A percentile compares a stretch with the other conserved stretches of the same genome.
Evolutionary conservation across 2,888 invertebrate genomes (phyloP).

Genomic region (Petrophora chlorosata): DNA sequence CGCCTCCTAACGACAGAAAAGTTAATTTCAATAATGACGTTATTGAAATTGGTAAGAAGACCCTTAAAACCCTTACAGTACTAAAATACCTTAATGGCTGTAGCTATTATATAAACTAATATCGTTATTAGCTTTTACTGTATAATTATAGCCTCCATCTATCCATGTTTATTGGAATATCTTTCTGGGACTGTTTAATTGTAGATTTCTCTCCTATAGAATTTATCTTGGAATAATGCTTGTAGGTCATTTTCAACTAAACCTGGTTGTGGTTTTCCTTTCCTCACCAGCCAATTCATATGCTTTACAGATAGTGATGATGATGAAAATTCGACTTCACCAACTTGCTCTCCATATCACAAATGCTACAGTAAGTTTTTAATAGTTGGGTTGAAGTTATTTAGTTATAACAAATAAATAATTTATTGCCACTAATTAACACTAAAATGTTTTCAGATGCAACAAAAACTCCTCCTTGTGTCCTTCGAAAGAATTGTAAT

Average conservation of each 20-base stretch:
- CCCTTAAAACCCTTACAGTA: no score
- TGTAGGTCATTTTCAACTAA: no score
- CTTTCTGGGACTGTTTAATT: no score
- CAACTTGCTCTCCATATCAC: conserved; percentile 71
- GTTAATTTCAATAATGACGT: conserved; percentile 56
- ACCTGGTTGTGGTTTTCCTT: background rate
- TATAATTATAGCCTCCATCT: no score
- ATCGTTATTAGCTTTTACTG: no score
- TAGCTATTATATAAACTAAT: no score
- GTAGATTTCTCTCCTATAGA: no score
- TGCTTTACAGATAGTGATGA: conserved; percentile 70
- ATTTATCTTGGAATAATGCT: no score
- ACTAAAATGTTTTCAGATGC: conserved; percentile 52
- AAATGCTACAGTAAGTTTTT: conserved; percentile 62
- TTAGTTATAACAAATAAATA: background rate
- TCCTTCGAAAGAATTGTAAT: conserved; percentile 71
- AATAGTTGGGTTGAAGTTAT: background rate
- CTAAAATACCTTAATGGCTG: no score
- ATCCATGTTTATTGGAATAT: no score
- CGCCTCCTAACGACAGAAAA: conserved; percentile 53
- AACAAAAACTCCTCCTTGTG: conserved; percentile 74
- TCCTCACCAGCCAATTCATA: conserved; percentile 3
- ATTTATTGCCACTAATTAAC: background rate
- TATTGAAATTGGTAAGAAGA: conserved; percentile 63
- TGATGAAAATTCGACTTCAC: conserved; percentile 49